phyloP scores from a whole-genome alignment of 2,888 invertebrate genomes.

The Brachynemurus nebulosus region DNA sequence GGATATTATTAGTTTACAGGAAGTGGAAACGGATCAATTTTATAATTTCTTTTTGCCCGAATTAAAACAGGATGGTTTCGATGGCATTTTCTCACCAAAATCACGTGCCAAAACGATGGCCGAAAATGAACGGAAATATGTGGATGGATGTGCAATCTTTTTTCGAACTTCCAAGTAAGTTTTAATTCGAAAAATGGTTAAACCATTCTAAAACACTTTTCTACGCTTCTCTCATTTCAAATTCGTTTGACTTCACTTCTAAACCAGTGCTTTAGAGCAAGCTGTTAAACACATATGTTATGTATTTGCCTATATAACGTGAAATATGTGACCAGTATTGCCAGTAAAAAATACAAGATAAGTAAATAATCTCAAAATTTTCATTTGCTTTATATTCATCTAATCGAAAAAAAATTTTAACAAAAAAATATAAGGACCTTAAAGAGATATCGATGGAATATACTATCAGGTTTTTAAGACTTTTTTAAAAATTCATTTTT shows the following conservation, averaged over 20 bases:
- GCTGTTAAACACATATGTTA: constrained; percentile 1
- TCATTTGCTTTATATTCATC: too few relatives aligned
- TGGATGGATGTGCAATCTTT: constrained; percentile 99
- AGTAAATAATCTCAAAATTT: too few relatives aligned
- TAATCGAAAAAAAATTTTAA: too few relatives aligned
- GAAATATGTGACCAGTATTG: too few relatives aligned
- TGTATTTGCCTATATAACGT: constrained; percentile 5
- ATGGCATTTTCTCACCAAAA: constrained; percentile 96
- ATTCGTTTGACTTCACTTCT: constrained; percentile 10
- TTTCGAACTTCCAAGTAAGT: constrained; percentile 83
- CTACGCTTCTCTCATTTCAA: constrained; percentile 7
- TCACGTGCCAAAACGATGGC: constrained; percentile 97
- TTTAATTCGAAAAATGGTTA: too few relatives aligned
- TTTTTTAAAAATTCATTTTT: too few relatives aligned
- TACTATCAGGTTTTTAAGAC: too few relatives aligned
- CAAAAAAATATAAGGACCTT: too few relatives aligned
- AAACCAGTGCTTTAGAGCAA: too few relatives aligned
- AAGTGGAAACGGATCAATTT: constrained; percentile 98
- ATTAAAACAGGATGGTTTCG: constrained; percentile 78
- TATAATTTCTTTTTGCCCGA: constrained; percentile 93
- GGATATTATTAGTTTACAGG: constrained; percentile 92
- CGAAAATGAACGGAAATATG: constrained; percentile 91
- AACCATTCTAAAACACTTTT: not conserved
- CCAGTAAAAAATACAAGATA: too few relatives aligned
- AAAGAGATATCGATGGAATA: too few relatives aligned